Evolutionary conservation across 23 tunicate genomes (phyloP).

Genomic region (Phallusia fumigata): DNA sequence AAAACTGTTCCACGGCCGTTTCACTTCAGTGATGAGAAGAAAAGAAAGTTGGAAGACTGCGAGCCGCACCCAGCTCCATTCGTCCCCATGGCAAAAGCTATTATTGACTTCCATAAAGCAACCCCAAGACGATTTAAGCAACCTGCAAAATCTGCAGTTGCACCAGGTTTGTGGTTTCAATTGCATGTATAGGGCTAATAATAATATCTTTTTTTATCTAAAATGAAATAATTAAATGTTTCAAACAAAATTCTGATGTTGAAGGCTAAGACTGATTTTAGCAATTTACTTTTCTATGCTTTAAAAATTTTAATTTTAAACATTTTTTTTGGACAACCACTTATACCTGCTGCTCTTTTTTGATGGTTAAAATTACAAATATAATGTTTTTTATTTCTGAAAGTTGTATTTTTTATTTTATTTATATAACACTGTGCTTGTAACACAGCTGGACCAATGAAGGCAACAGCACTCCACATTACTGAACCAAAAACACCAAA

Average conservation of each 20-base stretch:
- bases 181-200: not conserved
- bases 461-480: conserved; percentile 39
- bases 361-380: no score
- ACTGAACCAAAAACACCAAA: conserved; percentile 71
- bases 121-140: conserved; percentile 27
- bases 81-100: conserved; percentile 75
- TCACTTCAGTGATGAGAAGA: conserved; percentile 29
- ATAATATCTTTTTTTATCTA: not conserved
- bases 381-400: no score
- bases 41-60: not conserved
- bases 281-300: no score
- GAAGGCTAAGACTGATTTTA: no score
- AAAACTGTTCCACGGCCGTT: conserved; percentile 57
- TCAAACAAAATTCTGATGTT: no score
- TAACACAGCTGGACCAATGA: conserved; percentile 21
- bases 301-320: no score
- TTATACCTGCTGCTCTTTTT: no score
- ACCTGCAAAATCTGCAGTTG: not conserved
- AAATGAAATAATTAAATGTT: not conserved
- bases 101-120: conserved; percentile 46
- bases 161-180: not conserved
- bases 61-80: conserved; percentile 4
- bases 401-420: not conserved
- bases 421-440: not conserved
- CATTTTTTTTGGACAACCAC: no score